Evolutionary conservation across 2,797 vertebrate genomes (phyloP).

Genomic region (Lepilemur septentrionalis): DNA sequence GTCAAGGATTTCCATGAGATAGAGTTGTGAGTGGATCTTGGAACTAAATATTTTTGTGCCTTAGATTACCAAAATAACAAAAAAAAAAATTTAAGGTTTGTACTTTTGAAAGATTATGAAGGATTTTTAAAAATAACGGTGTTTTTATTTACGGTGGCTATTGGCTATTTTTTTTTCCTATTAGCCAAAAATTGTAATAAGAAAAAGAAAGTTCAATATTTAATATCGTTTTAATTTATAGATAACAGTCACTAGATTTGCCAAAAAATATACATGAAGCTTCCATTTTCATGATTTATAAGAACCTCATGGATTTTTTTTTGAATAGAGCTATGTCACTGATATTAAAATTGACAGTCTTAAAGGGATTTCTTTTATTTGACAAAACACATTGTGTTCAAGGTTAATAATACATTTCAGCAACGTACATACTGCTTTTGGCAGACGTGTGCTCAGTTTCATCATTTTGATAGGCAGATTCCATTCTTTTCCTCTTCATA

Average conservation of each 20-base stretch:
- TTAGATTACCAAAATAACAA: background rate
- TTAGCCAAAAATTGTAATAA: background rate
- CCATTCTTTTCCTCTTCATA: conserved; percentile 67
- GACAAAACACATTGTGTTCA: conserved; percentile 59
- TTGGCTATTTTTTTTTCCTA: background rate
- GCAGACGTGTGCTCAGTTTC: conserved; percentile 63
- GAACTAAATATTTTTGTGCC: background rate
- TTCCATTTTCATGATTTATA: conserved; percentile 16
- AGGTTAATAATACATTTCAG: conserved; percentile 68
- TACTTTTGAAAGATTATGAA: background rate
- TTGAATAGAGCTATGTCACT: conserved; percentile 47
- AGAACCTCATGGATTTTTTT: conserved; percentile 42
- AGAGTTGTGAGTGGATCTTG: background rate
- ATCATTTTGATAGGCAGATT: conserved; percentile 69
- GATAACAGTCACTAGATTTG: background rate
- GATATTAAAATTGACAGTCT: conserved; percentile 72
- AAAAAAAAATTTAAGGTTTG: background rate
- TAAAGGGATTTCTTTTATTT: conserved; percentile 68
- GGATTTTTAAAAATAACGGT: background rate
- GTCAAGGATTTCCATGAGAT: background rate
- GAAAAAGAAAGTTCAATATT: background rate
- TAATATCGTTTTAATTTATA: background rate
- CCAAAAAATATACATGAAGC: background rate
- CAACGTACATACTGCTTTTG: conserved; percentile 12
- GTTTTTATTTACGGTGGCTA: background rate